A percentile compares a stretch with the other conserved stretches of the same genome.
Evolutionary conservation across 1,140 invertebrate species (phyloP).

Genomic region (Dendrolimus punctatus): DNA sequence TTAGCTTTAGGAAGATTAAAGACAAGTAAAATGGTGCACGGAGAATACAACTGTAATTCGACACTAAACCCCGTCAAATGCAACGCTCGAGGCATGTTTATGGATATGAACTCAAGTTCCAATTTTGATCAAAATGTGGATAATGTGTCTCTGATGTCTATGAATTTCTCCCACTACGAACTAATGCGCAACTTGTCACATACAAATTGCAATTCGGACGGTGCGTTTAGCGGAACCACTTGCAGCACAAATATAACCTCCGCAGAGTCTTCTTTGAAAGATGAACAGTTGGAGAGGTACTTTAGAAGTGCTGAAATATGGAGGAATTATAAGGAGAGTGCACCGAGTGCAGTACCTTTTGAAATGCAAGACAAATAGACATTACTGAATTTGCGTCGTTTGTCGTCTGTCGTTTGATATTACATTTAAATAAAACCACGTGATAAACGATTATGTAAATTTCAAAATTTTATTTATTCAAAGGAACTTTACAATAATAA

Average conservation of each 20-base stretch:
- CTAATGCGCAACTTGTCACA: conserved; percentile 49
- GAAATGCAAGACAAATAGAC: conserved; percentile 21
- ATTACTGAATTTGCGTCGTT: neutral
- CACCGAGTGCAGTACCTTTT: conserved; percentile 16
- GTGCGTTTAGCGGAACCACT: conserved; percentile 36
- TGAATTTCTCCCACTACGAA: conserved; percentile 61
- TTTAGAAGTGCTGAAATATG: conserved; percentile 54
- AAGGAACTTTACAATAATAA: conserved; percentile 69
- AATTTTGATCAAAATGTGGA: conserved; percentile 24
- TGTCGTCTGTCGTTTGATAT: neutral
- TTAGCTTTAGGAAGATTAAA: conserved; percentile 39
- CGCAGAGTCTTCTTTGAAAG: conserved; percentile 29
- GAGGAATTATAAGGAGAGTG: conserved; percentile 17
- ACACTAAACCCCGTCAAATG: conserved; percentile 12
- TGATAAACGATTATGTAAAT: conserved; percentile 64
- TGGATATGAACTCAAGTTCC: conserved; percentile 19
- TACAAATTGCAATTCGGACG: conserved; percentile 45
- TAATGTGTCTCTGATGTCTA: conserved; percentile 42
- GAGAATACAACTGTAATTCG: conserved; percentile 18
- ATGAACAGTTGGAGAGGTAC: conserved; percentile 53
- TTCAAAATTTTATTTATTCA: conserved; percentile 68
- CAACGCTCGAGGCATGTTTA: conserved; percentile 23
- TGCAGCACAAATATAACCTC: conserved; percentile 20
- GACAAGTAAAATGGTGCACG: conserved; percentile 38
- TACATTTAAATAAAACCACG: conserved; percentile 34